Evolutionary conservation across 2,888 invertebrate species (phyloP), one percentile per base, ranked within the genome.

Genomic region (Pterostichus madidus): DNA sequence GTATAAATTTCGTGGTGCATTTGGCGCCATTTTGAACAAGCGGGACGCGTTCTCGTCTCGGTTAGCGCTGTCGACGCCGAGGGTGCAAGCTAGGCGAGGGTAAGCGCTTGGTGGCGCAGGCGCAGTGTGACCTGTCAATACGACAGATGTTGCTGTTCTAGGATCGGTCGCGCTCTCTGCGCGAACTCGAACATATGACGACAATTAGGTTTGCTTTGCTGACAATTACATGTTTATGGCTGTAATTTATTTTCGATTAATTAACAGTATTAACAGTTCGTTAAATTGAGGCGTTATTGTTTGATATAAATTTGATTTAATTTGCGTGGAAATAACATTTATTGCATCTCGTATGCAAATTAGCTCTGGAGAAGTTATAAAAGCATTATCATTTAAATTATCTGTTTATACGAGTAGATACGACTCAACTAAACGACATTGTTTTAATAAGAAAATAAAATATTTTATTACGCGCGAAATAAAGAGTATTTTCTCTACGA

Each of bases 21-120:
- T 81, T 81, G 81, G 81, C 81, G 81, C 81, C 81, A 81, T 81
- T 81, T 81, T 81, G 80, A 61, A 17, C 44, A 79, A 80, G 7
- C 64, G 68, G 68, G 68, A 13, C 77, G 39, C 64, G 68, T 68
- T 79, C 31, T 6, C 79, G 32, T 49, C 59, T 52, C 52, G 52
- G 52, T 52, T 52, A 52, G 24, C 13, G 56, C 77, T 13, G 56
- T 13, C 77, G 56, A 77, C 64, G 52, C 75, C 59, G 44, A 39
- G 73, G 75, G 75, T 59, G 75, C 44, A 11, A 24, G 68, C 11
- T 39, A 7, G 15, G 56, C 53, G 32, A 32, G 39, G 64, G 64
- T 31, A 59, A 17, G n/a, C 7, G 15, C 6, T 13, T 5, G 59
- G 10, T 46, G 6, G 71, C 75, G 81, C 81, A 61, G 75, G 81